Conservation (phyloP, 2,888 invertebrate genomes). For the Camptogramma bilineatum region DNA sequence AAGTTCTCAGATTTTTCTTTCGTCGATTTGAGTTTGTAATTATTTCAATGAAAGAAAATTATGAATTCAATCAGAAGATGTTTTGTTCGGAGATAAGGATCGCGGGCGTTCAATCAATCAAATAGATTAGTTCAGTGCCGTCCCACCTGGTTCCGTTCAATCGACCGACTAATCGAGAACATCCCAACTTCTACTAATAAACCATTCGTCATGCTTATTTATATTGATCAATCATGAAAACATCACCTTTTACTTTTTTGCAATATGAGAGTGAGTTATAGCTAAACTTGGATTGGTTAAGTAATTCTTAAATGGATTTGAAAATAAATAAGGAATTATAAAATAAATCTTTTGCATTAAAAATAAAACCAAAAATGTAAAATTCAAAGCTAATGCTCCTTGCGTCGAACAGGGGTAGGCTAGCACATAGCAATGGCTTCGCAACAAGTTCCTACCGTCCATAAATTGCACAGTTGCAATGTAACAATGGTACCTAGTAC, state of each 20-base stretch:
- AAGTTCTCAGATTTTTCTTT: constrained; percentile 38
- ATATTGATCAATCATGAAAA: constrained; percentile 43
- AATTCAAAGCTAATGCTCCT: constrained; percentile 4
- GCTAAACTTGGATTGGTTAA: not conserved
- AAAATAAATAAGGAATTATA: not conserved
- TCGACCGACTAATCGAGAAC: constrained; percentile 57
- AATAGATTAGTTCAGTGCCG: constrained; percentile 49
- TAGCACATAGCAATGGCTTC: constrained; percentile 23
- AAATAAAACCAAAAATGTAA: not conserved
- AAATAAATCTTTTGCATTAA: not conserved
- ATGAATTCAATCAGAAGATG: constrained; percentile 61
- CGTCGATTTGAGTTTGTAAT: constrained; percentile 47
- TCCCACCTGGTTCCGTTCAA: constrained; percentile 61
- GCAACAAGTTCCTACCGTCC: constrained; percentile 49
- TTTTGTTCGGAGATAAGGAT: constrained; percentile 65
- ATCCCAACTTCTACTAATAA: constrained; percentile 47
- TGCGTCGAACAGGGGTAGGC: not conserved
- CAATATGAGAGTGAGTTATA: not conserved
- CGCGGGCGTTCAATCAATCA: constrained; percentile 64
- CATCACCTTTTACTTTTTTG: constrained; percentile 29
- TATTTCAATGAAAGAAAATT: constrained; percentile 58
- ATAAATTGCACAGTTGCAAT: constrained; percentile 72
- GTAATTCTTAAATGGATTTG: not conserved
- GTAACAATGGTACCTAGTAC: constrained; percentile 63
- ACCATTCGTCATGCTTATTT: constrained; percentile 46